Evolutionary conservation across 2,888 invertebrate genomes (phyloP).

Genomic region (Fragum fragum): DNA sequence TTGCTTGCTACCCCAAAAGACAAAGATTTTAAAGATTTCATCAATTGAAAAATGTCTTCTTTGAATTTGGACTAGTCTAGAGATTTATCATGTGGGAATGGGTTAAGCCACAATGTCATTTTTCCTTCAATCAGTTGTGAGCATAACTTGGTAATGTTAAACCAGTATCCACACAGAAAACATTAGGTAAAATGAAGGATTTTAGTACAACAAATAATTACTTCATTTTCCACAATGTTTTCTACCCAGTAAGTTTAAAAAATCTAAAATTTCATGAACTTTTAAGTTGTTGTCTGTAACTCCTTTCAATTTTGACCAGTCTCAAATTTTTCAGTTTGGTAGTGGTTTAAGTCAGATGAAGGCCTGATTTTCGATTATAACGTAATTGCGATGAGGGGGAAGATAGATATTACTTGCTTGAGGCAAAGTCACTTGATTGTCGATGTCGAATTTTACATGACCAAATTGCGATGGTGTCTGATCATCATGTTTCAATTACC

Average conservation of each 20-base stretch:
- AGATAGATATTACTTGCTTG: slow-evolving; percentile 21
- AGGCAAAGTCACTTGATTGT: slow-evolving; percentile 14
- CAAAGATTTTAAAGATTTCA: too few species aligned
- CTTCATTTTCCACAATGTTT: slow-evolving; percentile 10
- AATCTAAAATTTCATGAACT: not conserved
- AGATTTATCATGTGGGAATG: too few species aligned
- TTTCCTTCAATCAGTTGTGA: too few species aligned
- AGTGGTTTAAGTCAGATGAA: not conserved
- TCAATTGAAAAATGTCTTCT: too few species aligned
- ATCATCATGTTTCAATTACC: slow-evolving; percentile 63
- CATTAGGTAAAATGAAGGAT: not conserved
- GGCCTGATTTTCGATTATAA: slow-evolving; percentile 4
- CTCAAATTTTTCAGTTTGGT: not conserved
- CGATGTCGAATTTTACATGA: slow-evolving; percentile 30
- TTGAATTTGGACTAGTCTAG: too few species aligned
- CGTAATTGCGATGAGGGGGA: slow-evolving; percentile 10
- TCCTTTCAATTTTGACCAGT: not conserved
- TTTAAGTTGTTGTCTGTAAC: not conserved
- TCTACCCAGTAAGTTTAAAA: not conserved
- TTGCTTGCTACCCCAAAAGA: too few species aligned
- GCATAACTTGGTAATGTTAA: too few species aligned
- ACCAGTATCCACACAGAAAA: not conserved
- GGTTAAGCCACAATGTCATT: too few species aligned
- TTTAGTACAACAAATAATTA: not conserved
- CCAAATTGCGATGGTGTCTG: slow-evolving; percentile 50